These are phyloP conservation scores for Acinonyx jubatus DNA, from an alignment of 2,113 vertebrate species.

Conservation along the genomic window DNA sequence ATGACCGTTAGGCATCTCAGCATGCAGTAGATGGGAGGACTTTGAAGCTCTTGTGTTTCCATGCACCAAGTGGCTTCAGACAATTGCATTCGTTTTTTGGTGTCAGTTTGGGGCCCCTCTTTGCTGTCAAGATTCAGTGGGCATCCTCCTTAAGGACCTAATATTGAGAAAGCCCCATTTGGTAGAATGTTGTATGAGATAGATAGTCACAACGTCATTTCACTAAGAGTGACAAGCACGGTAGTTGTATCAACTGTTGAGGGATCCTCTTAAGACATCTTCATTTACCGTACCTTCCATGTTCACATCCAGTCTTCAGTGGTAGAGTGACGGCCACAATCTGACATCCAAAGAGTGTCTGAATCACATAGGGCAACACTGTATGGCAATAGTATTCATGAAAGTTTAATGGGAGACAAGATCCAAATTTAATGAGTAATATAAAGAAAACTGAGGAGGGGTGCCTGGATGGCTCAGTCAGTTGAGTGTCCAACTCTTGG, in stretches of 20 bases:
- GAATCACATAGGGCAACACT: neutral
- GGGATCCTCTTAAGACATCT: neutral
- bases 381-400: neutral
- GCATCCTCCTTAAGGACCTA: neutral
- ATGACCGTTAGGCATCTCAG: accelerated
- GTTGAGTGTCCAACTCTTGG: too few species aligned
- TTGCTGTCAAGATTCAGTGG: neutral
- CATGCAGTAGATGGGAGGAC: neutral
- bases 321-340: neutral
- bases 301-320: neutral
- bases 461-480: too few species aligned
- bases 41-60: neutral
- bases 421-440: neutral
- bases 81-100: neutral
- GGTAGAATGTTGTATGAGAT: neutral
- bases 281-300: neutral
- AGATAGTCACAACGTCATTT: neutral
- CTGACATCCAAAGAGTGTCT: neutral
- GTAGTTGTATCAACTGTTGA: neutral
- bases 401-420: conserved; percentile 3
- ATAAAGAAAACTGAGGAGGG: neutral
- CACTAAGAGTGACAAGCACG: neutral
- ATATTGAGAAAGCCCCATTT: neutral
- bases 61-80: neutral
- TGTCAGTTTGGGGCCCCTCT: neutral